These are phyloP conservation scores for Oriolus oriolus DNA, from an alignment of 2,113 vertebrate species.

Conservation along the genomic window DNA sequence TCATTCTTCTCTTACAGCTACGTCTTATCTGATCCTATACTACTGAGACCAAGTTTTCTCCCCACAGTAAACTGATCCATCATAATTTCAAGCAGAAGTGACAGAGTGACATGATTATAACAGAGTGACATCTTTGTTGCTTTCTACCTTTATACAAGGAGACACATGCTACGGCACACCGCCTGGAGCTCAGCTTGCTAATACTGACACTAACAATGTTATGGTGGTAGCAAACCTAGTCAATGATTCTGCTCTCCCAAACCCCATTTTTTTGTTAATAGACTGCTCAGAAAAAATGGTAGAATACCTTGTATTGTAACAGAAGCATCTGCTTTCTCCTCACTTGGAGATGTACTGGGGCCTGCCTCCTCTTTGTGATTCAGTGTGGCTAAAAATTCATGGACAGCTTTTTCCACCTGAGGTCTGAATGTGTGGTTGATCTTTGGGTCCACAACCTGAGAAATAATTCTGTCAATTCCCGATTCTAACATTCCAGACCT, in stretches of 20 bases:
- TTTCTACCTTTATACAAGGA: not conserved
- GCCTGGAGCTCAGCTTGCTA: not conserved
- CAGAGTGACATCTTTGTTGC: rapidly evolving
- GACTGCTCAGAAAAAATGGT: not conserved
- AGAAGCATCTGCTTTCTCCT: conserved; percentile 77
- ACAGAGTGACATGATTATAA: not conserved
- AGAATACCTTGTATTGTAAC: conserved; percentile 76
- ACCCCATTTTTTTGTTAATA: not conserved
- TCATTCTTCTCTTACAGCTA: not conserved
- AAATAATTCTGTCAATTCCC: conserved; percentile 96
- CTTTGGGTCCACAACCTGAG: conserved; percentile 98
- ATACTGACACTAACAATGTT: not conserved
- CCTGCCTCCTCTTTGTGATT: conserved; percentile 80
- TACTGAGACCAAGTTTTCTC: not conserved
- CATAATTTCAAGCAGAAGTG: not conserved
- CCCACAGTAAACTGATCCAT: not conserved
- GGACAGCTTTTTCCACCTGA: conserved; percentile 94
- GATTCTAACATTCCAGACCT: conserved; percentile 98
- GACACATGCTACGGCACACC: not conserved
- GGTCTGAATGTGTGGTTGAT: conserved; percentile 96
- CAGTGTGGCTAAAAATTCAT: conserved; percentile 90
- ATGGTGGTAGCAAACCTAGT: not conserved
- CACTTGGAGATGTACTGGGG: conserved; percentile 47
- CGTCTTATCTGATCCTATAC: not conserved
- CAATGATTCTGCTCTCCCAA: not conserved